Evolutionary conservation across 1,140 invertebrate species (phyloP).

Genomic region (Drosophila tropicalis): DNA sequence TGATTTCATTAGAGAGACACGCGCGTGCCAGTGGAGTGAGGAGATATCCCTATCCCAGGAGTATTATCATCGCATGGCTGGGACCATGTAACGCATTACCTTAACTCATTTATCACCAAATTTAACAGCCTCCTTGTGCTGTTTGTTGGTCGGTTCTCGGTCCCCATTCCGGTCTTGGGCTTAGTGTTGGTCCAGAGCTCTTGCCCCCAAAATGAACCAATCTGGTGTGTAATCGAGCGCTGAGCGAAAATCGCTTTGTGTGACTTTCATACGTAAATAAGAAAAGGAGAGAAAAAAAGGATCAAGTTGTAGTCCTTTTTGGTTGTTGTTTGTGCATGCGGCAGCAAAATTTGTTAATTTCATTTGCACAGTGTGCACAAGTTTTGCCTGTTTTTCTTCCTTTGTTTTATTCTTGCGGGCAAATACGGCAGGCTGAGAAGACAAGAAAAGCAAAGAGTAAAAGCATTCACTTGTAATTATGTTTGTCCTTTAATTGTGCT

Average conservation of each 20-base stretch:
- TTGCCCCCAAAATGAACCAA: slow-evolving; percentile 20
- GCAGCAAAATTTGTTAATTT: slow-evolving; percentile 75
- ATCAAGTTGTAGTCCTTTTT: slow-evolving; percentile 8
- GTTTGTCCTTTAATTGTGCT: slow-evolving; percentile 80
- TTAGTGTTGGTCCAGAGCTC: slow-evolving; percentile 4
- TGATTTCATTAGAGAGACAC: slow-evolving; percentile 70
- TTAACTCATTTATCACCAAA: slow-evolving; percentile 78
- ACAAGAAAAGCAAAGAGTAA: background rate
- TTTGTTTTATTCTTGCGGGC: slow-evolving; percentile 38
- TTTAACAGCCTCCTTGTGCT: slow-evolving; percentile 52
- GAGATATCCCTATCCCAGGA: slow-evolving; percentile 42
- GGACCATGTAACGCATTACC: slow-evolving; percentile 67
- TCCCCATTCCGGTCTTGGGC: background rate
- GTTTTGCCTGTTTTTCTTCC: slow-evolving; percentile 34
- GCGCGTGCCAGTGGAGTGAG: slow-evolving; percentile 51
- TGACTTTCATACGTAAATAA: slow-evolving; percentile 79
- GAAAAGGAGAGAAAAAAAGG: slow-evolving; percentile 26
- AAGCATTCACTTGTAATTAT: slow-evolving; percentile 66
- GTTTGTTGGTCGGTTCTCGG: background rate
- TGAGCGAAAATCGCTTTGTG: slow-evolving; percentile 70
- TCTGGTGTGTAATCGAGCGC: slow-evolving; percentile 69
- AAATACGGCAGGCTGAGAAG: slow-evolving; percentile 8
- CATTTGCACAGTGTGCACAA: slow-evolving; percentile 74
- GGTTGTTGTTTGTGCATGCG: slow-evolving; percentile 56
- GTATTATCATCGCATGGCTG: slow-evolving; percentile 48